Percentiles rank a stretch among this genome's conserved stretches.
These are phyloP conservation scores for Hypena proboscidalis DNA, from an alignment of 2,888 invertebrate genomes.

Conservation along the genomic window DNA sequence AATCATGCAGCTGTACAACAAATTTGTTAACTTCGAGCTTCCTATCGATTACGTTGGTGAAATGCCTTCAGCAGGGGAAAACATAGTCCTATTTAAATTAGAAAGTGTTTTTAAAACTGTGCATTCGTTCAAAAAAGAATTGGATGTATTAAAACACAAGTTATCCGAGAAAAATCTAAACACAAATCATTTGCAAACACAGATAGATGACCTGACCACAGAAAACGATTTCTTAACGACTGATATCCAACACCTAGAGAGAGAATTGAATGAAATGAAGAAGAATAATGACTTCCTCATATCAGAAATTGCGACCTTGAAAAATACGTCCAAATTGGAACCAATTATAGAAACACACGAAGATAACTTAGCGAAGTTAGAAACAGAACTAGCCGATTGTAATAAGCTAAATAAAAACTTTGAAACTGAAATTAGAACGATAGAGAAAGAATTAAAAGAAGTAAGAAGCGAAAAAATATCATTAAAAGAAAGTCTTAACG, in stretches of 20 bases:
- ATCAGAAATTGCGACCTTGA: conserved; percentile 87
- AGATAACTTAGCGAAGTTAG: conserved; percentile 87
- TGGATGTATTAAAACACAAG: conserved; percentile 84
- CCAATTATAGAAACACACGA: conserved; percentile 90
- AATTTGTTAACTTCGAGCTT: conserved; percentile 78
- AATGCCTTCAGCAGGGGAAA: conserved; percentile 71
- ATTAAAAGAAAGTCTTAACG: conserved; percentile 80
- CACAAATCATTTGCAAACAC: conserved; percentile 77
- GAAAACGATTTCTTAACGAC: conserved; percentile 80
- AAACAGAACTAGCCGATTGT: conserved; percentile 87
- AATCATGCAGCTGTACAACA: conserved; percentile 75
- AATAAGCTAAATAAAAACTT: conserved; percentile 85
- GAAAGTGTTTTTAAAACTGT: conserved; percentile 84
- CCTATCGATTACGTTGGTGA: conserved; percentile 78
- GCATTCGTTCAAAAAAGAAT: conserved; percentile 84
- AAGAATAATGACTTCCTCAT: conserved; percentile 90
- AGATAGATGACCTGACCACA: conserved; percentile 83
- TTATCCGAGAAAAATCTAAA: conserved; percentile 85
- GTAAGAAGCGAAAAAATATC: conserved; percentile 73
- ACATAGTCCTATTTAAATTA: conserved; percentile 72
- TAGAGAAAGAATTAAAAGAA: conserved; percentile 82
- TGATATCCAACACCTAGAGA: conserved; percentile 83
- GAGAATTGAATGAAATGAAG: conserved; percentile 87
- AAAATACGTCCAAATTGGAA: conserved; percentile 87
- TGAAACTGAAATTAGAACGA: conserved; percentile 85